Percentiles rank a stretch among this genome's conserved stretches.
phyloP scores from a whole-genome alignment of 1,140 invertebrate species.

The Platyscapa corneri region DNA sequence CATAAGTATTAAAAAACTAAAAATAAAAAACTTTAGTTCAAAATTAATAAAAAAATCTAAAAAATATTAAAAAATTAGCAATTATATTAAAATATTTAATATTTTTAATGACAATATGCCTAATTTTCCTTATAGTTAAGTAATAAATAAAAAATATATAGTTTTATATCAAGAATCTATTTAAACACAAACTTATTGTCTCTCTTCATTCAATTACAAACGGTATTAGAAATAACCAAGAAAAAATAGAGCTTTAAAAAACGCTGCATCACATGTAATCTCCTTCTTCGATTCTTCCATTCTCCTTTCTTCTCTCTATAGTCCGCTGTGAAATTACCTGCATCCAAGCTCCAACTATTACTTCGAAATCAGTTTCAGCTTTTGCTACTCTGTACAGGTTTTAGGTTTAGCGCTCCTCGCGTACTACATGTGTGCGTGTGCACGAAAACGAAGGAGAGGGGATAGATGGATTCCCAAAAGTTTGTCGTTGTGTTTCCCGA shows the following conservation, averaged over 20 bases:
- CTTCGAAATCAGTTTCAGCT: slow-evolving; percentile 44
- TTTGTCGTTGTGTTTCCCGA: slow-evolving; percentile 33
- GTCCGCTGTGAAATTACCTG: background rate
- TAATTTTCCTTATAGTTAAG: too few relatives aligned
- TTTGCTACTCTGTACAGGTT: slow-evolving; percentile 14
- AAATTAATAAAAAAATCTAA: too few relatives aligned
- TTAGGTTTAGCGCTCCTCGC: slow-evolving; percentile 3
- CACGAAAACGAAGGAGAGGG: background rate
- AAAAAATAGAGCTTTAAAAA: background rate
- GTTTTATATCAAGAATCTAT: too few relatives aligned
- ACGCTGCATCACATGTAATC: slow-evolving; percentile 20
- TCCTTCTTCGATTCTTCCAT: slow-evolving; percentile 23
- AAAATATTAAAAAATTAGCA: too few relatives aligned
- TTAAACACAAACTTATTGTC: too few relatives aligned
- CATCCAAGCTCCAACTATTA: slow-evolving; percentile 19
- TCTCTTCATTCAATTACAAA: background rate
- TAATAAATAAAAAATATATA: too few relatives aligned
- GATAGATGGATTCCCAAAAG: slow-evolving; percentile 32
- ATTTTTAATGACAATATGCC: too few relatives aligned
- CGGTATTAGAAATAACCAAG: background rate
- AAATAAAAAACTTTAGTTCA: too few relatives aligned
- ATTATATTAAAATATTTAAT: too few relatives aligned
- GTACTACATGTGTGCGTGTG: background rate
- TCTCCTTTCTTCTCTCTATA: background rate
- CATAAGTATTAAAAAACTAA: too few relatives aligned